Evolutionary conservation across 1,140 invertebrate species (phyloP).

Genomic region (Anoplolepis gracilipes): DNA sequence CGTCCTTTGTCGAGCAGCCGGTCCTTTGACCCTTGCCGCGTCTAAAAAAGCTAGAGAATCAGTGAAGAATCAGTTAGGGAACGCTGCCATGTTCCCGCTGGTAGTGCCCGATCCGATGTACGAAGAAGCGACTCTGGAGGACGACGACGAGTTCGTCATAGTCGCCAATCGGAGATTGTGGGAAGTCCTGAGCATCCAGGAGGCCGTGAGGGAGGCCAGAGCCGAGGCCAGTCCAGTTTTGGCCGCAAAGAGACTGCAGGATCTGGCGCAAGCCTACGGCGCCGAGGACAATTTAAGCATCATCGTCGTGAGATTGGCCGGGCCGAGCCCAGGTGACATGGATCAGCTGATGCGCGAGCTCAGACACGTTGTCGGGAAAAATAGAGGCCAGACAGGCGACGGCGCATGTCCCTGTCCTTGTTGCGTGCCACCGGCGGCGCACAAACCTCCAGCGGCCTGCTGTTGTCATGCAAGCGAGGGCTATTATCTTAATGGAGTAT

Average conservation of each 20-base stretch:
- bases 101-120: constrained; percentile 91
- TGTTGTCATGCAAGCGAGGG: constrained; percentile 82
- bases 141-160: constrained; percentile 93
- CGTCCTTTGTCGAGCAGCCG: constrained; percentile 89
- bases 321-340: constrained; percentile 87
- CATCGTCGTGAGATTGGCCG: constrained; percentile 90
- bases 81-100: constrained; percentile 88
- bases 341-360: constrained; percentile 92
- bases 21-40: constrained; percentile 87
- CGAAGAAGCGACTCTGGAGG: constrained; percentile 91
- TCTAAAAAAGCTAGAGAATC: constrained; percentile 78
- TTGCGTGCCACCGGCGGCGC: constrained; percentile 78
- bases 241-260: constrained; percentile 92
- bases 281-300: constrained; percentile 93
- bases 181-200: constrained; percentile 91
- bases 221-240: constrained; percentile 91
- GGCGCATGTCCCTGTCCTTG: constrained; percentile 84
- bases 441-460: constrained; percentile 80
- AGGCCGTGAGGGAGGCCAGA: constrained; percentile 91
- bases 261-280: constrained; percentile 93
- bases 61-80: constrained; percentile 86
- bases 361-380: constrained; percentile 89
- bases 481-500: constrained; percentile 83
- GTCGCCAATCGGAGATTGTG: constrained; percentile 92
- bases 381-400: constrained; percentile 82